Percentiles rank a stretch among this genome's conserved stretches.
Evolutionary conservation across 2,113 vertebrate genomes (phyloP).

Genomic region (Seriola rivoliana): DNA sequence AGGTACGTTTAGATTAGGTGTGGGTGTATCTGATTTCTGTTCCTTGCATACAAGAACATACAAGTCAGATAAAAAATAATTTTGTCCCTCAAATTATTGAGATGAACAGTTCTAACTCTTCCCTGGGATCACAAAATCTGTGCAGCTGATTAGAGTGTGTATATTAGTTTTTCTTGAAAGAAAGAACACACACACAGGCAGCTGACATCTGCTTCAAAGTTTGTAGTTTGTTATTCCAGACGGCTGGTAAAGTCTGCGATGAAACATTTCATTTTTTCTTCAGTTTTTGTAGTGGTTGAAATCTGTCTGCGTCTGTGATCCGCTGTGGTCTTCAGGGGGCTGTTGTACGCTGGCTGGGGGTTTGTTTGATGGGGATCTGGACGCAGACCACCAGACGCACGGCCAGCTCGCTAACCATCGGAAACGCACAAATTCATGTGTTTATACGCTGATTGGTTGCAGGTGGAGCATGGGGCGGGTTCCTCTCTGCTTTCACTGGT

Average conservation of each 20-base stretch:
- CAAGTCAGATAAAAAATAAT: not conserved
- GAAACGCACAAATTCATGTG: slow-evolving; percentile 87
- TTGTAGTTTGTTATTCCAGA: slow-evolving; percentile 8
- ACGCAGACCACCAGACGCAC: slow-evolving; percentile 69
- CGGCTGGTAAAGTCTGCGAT: not conserved
- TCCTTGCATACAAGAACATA: not conserved
- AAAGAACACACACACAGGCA: slow-evolving; percentile 6
- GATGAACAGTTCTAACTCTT: not conserved
- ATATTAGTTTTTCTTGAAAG: not conserved
- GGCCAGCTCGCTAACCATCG: slow-evolving; percentile 83
- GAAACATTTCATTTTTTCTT: not conserved
- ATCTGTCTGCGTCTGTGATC: slow-evolving; percentile 7
- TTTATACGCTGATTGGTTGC: slow-evolving; percentile 86
- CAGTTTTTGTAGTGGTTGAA: not conserved
- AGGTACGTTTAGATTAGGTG: not conserved
- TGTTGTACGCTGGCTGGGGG: slow-evolving; percentile 64
- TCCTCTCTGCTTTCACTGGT: slow-evolving; percentile 54
- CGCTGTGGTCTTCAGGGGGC: slow-evolving; percentile 22
- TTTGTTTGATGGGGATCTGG: slow-evolving; percentile 88
- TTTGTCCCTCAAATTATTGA: no score
- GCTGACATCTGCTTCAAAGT: slow-evolving; percentile 8
- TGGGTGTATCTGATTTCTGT: not conserved
- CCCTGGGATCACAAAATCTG: not conserved
- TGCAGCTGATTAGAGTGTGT: not conserved
- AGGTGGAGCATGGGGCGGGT: slow-evolving; percentile 84